phyloP scores from a whole-genome alignment of 2,113 vertebrate species.

The Fukomys damarensis region DNA sequence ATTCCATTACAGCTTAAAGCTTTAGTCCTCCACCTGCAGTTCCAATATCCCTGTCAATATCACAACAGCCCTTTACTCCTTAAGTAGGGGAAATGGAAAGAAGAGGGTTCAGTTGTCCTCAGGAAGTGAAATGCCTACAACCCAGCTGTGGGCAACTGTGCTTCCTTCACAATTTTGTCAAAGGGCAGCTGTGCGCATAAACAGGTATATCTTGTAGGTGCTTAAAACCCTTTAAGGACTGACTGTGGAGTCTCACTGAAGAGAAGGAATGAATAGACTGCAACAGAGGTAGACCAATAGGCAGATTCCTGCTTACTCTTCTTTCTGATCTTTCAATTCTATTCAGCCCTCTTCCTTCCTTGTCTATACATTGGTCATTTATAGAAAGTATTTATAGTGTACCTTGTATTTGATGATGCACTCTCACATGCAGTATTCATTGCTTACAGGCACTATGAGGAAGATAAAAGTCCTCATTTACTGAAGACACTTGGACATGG shows the following conservation, averaged over 20 bases:
- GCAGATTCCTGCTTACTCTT: background rate
- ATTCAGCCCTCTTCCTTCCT: background rate
- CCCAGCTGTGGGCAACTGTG: background rate
- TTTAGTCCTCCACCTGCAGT: background rate
- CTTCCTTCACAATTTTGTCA: slow-evolving; percentile 19
- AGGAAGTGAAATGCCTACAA: background rate
- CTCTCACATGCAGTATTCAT: background rate
- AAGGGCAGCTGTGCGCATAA: background rate
- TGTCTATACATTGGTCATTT: background rate
- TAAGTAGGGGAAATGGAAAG: background rate
- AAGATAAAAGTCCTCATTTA: slow-evolving; percentile 39
- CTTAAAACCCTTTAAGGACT: background rate
- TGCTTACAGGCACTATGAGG: background rate
- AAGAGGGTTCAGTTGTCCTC: background rate
- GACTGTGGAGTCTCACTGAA: background rate
- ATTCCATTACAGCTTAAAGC: slow-evolving; percentile 15
- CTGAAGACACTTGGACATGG: background rate
- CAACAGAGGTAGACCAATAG: background rate
- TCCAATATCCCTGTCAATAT: background rate
- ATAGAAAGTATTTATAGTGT: background rate
- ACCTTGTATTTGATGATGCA: background rate
- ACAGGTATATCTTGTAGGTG: background rate
- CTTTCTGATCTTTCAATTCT: background rate
- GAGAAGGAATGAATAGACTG: background rate
- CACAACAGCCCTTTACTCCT: background rate